Conservation (phyloP, 2,113 vertebrate species). For the Engraulis encrasicolus region DNA sequence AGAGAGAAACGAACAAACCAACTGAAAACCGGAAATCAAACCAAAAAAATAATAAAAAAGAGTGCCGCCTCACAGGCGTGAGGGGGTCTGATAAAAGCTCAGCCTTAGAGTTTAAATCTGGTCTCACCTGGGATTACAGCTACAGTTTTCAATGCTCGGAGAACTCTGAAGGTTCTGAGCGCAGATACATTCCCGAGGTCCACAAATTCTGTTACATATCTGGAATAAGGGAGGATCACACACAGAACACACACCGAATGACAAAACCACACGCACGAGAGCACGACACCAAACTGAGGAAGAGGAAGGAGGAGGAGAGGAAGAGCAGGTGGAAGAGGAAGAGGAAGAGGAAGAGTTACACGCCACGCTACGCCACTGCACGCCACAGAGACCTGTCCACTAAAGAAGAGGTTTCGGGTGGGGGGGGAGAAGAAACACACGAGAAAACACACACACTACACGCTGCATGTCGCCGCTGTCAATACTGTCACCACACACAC, state of each 20-base stretch:
- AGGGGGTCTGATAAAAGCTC: conserved; percentile 35
- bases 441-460: conserved; percentile 23
- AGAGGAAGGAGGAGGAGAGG: conserved; percentile 77
- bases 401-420: conserved; percentile 54
- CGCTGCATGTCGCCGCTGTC: neutral
- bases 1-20: conserved; percentile 57
- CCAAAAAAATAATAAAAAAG: too few relatives aligned
- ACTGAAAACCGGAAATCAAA: conserved; percentile 36
- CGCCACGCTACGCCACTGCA: neutral
- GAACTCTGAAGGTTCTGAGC: conserved; percentile 96
- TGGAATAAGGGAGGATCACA: conserved; percentile 90
- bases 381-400: conserved; percentile 51
- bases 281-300: conserved; percentile 81
- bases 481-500: conserved; percentile 53
- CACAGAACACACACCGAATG: conserved; percentile 84
- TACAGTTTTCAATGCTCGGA: conserved; percentile 96
- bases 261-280: conserved; percentile 80
- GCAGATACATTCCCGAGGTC: conserved; percentile 95
- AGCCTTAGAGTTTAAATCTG: conserved; percentile 68
- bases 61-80: neutral
- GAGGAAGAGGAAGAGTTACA: conserved; percentile 51
- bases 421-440: conserved; percentile 34
- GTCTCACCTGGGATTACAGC: conserved; percentile 95
- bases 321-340: too few relatives aligned
- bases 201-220: conserved; percentile 96